A percentile compares a stretch with the other conserved stretches of the same genome.
phyloP scores from a whole-genome alignment of 2,888 invertebrate genomes.

The Hirtodrosophila confusa region DNA sequence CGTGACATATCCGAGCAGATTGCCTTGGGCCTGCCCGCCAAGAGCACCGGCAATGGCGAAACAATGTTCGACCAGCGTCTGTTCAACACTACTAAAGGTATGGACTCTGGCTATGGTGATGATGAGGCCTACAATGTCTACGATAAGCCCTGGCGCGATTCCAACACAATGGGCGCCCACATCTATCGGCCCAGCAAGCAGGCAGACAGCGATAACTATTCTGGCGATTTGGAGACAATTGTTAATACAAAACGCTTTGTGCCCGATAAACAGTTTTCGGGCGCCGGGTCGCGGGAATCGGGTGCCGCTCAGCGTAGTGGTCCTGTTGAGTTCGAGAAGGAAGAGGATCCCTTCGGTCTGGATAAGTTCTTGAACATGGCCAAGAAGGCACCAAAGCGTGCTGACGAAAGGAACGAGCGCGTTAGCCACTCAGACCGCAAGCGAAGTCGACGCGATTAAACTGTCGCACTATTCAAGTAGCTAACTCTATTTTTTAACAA shows the following conservation, averaged over 20 bases:
- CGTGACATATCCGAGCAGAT: conserved; percentile 99
- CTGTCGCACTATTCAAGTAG: conserved; percentile 3
- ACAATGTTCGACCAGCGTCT: conserved; percentile 97
- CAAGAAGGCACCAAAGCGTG: conserved; percentile 90
- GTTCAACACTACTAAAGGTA: conserved; percentile 96
- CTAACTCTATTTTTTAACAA: conserved; percentile 33
- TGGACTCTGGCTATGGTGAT: conserved; percentile 96
- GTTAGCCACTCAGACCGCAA: conserved; percentile 75
- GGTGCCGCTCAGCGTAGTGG: conserved; percentile 89
- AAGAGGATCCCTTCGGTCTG: conserved; percentile 97
- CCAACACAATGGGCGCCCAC: conserved; percentile 92
- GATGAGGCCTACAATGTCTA: conserved; percentile 99
- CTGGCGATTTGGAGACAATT: conserved; percentile 94
- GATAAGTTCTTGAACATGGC: conserved; percentile 99
- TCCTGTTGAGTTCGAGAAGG: conserved; percentile 97
- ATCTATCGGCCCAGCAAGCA: conserved; percentile 95
- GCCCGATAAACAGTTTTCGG: conserved; percentile 98
- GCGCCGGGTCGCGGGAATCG: conserved; percentile 88
- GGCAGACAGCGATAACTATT: conserved; percentile 95
- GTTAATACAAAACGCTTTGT: conserved; percentile 97
- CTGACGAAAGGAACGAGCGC: conserved; percentile 84
- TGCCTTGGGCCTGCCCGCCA: conserved; percentile 97
- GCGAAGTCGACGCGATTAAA: conserved; percentile 70
- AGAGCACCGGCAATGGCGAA: conserved; percentile 89
- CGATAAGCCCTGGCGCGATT: conserved; percentile 98